phyloP scores from a whole-genome alignment of 1,140 invertebrate genomes.

The Reticulitermes speratus region DNA sequence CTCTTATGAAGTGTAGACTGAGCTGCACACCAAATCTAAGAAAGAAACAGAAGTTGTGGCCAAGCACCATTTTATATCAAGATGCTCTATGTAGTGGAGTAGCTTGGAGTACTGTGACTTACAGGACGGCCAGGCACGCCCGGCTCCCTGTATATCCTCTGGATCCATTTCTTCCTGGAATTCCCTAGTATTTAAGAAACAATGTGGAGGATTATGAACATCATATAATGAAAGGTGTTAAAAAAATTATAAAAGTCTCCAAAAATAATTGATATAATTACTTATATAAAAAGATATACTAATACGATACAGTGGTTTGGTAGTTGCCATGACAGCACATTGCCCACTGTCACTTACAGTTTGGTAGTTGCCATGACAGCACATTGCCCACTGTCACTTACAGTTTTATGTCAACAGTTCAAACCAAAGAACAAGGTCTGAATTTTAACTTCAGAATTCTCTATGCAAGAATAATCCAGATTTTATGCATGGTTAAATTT shows the following conservation, averaged over 20 bases:
- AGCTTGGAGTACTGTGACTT: slow-evolving; percentile 39
- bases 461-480: no score
- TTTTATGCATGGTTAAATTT: no score
- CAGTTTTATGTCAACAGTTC: no score
- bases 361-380: no score
- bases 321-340: no score
- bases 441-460: no score
- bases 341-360: no score
- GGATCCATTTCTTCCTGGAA: slow-evolving; percentile 49
- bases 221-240: background rate
- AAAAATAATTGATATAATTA: slow-evolving; percentile 12
- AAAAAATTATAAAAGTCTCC: background rate
- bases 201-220: background rate
- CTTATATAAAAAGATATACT: no score
- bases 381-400: no score
- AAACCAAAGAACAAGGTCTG: no score
- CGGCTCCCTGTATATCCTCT: slow-evolving; percentile 41
- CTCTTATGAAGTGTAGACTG: no score
- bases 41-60: background rate
- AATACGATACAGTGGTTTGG: no score
- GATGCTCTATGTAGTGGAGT: background rate
- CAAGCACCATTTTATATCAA: background rate
- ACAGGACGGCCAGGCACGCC: slow-evolving; percentile 45
- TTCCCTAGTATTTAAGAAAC: slow-evolving; percentile 43
- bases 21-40: background rate